A percentile compares a stretch with the other conserved stretches of the same genome.
These are phyloP conservation scores for Darevskia mixta DNA, from an alignment of 2,797 vertebrate species.

Conservation along the genomic window DNA sequence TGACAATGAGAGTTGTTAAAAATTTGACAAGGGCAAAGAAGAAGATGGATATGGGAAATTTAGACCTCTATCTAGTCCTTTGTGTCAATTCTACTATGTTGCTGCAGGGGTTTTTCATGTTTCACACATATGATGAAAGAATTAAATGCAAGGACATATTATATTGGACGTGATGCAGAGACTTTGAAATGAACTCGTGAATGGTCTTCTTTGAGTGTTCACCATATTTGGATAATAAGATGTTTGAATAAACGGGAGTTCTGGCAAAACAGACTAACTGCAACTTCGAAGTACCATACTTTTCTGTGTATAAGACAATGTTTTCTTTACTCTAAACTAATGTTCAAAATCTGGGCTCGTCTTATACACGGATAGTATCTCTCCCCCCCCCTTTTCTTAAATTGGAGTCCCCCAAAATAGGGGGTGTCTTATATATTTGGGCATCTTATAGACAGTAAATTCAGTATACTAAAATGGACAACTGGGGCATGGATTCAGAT, in stretches of 20 bases:
- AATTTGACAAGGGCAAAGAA: conserved; percentile 2
- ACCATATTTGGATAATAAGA: not conserved
- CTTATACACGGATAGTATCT: no score
- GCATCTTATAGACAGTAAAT: no score
- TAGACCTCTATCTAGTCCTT: not conserved
- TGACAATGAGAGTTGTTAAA: not conserved
- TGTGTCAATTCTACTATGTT: not conserved
- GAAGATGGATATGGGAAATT: not conserved
- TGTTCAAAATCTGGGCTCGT: no score
- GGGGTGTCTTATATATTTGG: no score
- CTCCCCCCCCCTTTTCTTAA: no score
- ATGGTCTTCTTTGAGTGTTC: not conserved
- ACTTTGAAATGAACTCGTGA: not conserved
- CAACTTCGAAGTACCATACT: no score
- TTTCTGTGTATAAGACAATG: no score
- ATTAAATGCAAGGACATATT: not conserved
- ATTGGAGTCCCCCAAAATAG: no score
- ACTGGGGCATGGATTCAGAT: no score
- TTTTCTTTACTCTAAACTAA: no score
- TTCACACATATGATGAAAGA: not conserved
- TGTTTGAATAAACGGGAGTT: not conserved
- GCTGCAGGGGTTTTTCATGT: not conserved
- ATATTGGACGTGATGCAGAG: not conserved
- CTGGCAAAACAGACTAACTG: no score
- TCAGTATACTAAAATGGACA: no score